These are phyloP conservation scores for Pelodiscus sinensis DNA, from an alignment of 2,113 vertebrate species.

Conservation along the genomic window DNA sequence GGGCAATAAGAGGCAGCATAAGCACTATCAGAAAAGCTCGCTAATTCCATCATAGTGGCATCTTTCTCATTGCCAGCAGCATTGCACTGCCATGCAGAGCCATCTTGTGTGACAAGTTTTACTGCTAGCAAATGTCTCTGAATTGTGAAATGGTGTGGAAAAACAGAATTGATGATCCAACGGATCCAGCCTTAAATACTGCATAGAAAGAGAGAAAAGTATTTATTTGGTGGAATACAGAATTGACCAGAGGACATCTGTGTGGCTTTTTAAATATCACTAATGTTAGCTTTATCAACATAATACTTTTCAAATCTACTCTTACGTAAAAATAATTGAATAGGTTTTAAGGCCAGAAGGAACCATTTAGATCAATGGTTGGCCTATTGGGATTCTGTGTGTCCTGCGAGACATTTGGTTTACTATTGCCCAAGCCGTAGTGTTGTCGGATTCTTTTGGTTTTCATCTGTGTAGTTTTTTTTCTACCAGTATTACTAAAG, in stretches of 20 bases:
- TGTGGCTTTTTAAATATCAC: background rate
- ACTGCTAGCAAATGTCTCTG: accelerated
- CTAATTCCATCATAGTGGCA: background rate
- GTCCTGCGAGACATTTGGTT: too few species aligned
- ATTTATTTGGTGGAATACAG: accelerated
- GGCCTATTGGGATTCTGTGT: too few species aligned
- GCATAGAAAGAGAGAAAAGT: accelerated
- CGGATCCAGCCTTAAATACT: accelerated
- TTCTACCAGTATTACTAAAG: too few species aligned
- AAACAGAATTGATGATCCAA: background rate
- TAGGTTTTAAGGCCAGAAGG: background rate
- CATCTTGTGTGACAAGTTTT: accelerated
- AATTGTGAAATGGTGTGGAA: background rate
- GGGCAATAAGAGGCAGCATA: background rate
- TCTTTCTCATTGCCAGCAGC: accelerated
- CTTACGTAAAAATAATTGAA: background rate
- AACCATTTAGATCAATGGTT: background rate
- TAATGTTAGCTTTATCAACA: background rate
- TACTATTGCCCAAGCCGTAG: too few species aligned
- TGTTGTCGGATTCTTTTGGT: too few species aligned
- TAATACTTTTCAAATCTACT: background rate
- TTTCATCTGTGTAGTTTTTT: too few species aligned
- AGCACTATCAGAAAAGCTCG: background rate
- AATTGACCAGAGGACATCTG: background rate
- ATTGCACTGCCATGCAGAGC: background rate